Evolutionary conservation across 23 tunicate species (phyloP).

Genomic region (Styela plicata): DNA sequence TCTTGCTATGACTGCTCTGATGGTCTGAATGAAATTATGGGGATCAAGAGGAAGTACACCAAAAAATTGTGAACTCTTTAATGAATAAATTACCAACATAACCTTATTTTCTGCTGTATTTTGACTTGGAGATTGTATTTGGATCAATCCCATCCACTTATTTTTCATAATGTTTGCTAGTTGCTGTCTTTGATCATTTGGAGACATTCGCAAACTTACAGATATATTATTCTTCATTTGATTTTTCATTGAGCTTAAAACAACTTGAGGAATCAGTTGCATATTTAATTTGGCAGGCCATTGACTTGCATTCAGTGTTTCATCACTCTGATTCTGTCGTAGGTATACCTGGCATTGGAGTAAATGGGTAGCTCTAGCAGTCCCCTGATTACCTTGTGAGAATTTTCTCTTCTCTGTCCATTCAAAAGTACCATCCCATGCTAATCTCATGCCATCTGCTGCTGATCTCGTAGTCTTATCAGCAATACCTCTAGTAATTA

Average conservation of each 20-base stretch:
- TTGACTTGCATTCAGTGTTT: conserved; percentile 27
- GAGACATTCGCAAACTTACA: conserved; percentile 8
- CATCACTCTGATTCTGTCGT: background rate
- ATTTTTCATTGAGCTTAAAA: conserved; percentile 10
- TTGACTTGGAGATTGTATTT: background rate
- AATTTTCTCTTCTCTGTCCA: conserved; percentile 40
- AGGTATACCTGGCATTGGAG: conserved; percentile 37
- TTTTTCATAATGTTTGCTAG: conserved; percentile 14
- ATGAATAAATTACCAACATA: conserved; percentile 6
- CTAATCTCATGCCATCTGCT: background rate
- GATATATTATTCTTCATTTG: background rate
- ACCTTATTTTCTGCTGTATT: conserved; percentile 9
- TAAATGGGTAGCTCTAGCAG: conserved; percentile 5
- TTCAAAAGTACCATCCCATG: conserved; percentile 46
- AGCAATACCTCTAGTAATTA: too few species aligned
- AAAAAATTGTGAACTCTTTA: conserved; percentile 1
- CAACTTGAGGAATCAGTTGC: conserved; percentile 42
- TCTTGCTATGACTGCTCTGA: background rate
- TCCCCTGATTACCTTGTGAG: background rate
- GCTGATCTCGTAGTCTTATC: background rate
- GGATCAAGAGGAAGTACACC: conserved; percentile 8
- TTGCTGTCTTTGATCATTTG: background rate
- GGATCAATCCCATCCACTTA: conserved; percentile 17
- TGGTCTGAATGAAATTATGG: background rate
- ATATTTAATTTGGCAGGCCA: conserved; percentile 45